Percentiles rank a stretch among this genome's conserved stretches.
Conservation (phyloP, 2,888 invertebrate genomes). For the Drosophila fungiperda region DNA sequence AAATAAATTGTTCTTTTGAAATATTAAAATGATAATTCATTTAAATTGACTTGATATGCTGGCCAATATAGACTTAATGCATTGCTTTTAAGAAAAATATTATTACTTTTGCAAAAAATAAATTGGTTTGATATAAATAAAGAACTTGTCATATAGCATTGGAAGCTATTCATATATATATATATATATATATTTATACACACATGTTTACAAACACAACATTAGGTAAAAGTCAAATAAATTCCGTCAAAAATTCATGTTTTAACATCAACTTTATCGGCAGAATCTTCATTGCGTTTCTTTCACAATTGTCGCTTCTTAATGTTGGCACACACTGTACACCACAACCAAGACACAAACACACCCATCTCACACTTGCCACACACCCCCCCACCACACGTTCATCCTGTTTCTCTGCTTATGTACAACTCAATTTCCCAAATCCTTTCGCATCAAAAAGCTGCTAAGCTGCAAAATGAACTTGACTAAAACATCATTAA, state of each 20-base stretch:
- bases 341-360: background rate
- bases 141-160: background rate
- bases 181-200: background rate
- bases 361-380: background rate
- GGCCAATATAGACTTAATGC: background rate
- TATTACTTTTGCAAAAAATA: background rate
- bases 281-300: slow-evolving; percentile 41
- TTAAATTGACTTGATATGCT: background rate
- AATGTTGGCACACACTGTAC: slow-evolving; percentile 32
- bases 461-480: slow-evolving; percentile 55
- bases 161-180: background rate
- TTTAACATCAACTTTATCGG: slow-evolving; percentile 41
- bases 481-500: slow-evolving; percentile 44
- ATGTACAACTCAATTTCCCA: slow-evolving; percentile 60
- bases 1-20: background rate
- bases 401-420: slow-evolving; percentile 40
- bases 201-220: background rate
- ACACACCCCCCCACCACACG: background rate
- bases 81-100: background rate
- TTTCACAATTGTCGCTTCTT: slow-evolving; percentile 59
- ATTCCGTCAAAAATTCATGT: slow-evolving; percentile 17
- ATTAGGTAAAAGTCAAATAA: slow-evolving; percentile 10
- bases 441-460: slow-evolving; percentile 38
- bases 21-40: background rate
- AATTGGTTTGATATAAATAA: background rate